phyloP scores from a whole-genome alignment of 1,140 invertebrate species.

The Lucilia sericata region DNA sequence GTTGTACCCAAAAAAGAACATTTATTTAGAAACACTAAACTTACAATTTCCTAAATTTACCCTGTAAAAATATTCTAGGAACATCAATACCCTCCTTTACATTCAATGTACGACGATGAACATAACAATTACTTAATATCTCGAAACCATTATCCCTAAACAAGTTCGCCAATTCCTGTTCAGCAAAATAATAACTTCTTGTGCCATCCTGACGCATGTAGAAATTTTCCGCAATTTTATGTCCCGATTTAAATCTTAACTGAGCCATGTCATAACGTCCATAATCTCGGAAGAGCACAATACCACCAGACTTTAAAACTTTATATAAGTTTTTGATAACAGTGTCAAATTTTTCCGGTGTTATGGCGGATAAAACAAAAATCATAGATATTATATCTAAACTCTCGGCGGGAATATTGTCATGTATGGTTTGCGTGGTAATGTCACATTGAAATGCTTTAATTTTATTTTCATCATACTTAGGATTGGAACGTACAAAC shows the following conservation, averaged over 20 bases:
- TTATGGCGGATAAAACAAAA: constrained; percentile 95
- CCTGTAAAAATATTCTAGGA: constrained; percentile 91
- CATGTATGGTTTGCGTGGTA: constrained; percentile 74
- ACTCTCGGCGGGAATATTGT: constrained; percentile 69
- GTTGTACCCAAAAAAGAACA: background rate
- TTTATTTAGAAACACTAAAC: background rate
- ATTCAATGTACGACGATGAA: constrained; percentile 90
- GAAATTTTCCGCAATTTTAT: constrained; percentile 94
- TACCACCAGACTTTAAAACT: constrained; percentile 83
- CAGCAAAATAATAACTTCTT: constrained; percentile 85
- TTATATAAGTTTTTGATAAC: constrained; percentile 79
- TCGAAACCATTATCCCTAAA: constrained; percentile 79
- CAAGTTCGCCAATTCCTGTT: constrained; percentile 73
- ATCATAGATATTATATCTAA: constrained; percentile 93
- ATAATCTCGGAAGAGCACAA: constrained; percentile 95
- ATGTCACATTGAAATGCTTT: constrained; percentile 83
- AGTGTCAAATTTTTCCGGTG: constrained; percentile 83
- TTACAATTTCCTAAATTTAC: constrained; percentile 79
- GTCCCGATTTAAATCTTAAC: constrained; percentile 90
- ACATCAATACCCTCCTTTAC: constrained; percentile 92
- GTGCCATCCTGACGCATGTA: constrained; percentile 99
- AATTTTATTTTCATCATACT: constrained; percentile 70
- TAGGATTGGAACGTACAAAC: constrained; percentile 79
- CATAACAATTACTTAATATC: constrained; percentile 77
- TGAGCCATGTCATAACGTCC: constrained; percentile 99